Percentiles rank a stretch among this genome's conserved stretches.
These are phyloP conservation scores for Formica exsecta DNA, from an alignment of 1,140 invertebrate species.

Conservation along the genomic window DNA sequence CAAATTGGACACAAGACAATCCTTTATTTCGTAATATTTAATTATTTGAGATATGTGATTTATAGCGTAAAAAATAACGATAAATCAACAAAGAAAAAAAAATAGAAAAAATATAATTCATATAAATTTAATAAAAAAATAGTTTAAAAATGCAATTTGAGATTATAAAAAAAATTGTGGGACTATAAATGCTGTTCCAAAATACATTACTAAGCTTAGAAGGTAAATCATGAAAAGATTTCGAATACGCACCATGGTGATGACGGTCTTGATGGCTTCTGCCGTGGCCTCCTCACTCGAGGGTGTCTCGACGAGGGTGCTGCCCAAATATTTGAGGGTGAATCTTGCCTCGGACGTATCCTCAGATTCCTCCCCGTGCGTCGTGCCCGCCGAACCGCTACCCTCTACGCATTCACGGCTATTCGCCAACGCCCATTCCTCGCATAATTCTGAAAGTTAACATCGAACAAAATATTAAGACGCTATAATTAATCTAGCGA, in stretches of 20 bases:
- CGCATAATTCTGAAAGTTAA: constrained; percentile 90
- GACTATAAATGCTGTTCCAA: not conserved
- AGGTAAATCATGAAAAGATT: not conserved
- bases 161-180: not conserved
- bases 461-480: constrained; percentile 5
- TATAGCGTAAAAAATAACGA: not conserved
- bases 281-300: constrained; percentile 89
- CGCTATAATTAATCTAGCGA: not conserved
- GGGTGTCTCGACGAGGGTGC: constrained; percentile 89
- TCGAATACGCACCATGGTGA: constrained; percentile 87
- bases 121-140: not conserved
- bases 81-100: not conserved
- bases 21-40: not conserved
- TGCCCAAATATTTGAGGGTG: constrained; percentile 91
- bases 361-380: constrained; percentile 87
- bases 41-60: not conserved
- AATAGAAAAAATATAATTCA: not conserved
- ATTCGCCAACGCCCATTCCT: constrained; percentile 91
- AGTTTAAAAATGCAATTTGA: not conserved
- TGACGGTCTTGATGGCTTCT: constrained; percentile 91
- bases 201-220: not conserved
- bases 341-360: constrained; percentile 88
- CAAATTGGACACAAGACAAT: not conserved
- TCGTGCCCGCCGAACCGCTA: constrained; percentile 84
- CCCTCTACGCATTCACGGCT: constrained; percentile 88